A percentile compares a stretch with the other conserved stretches of the same genome.
phyloP scores from a whole-genome alignment of 1,140 invertebrate genomes.

The Lycorma delicatula region DNA sequence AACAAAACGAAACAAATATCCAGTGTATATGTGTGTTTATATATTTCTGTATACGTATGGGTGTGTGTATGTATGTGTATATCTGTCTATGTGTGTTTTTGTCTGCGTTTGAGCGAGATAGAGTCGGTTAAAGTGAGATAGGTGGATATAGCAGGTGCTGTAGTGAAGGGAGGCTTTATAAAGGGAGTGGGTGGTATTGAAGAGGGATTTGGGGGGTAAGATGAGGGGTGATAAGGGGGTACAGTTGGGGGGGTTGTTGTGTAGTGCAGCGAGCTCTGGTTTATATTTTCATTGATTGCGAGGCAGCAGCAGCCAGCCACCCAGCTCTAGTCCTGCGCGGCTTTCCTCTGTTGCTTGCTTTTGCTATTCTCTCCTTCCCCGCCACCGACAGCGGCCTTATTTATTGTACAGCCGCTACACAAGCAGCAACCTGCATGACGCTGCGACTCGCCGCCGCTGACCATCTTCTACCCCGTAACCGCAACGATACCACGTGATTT shows the following conservation, averaged over 20 bases:
- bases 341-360: conserved; percentile 17
- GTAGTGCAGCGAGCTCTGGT: conserved; percentile 20
- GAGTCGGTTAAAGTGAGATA: not conserved
- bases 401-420: conserved; percentile 27
- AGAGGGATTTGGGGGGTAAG: not conserved
- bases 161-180: not conserved
- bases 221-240: not conserved
- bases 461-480: no score
- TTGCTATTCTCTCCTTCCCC: conserved; percentile 3
- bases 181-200: not conserved
- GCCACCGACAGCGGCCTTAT: conserved; percentile 18
- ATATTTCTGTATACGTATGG: no score
- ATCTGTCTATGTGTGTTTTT: no score
- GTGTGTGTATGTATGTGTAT: no score
- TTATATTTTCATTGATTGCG: conserved; percentile 32
- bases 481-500: no score
- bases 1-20: no score
- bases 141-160: not conserved
- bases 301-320: conserved; percentile 5
- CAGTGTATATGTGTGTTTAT: no score
- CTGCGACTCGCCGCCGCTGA: no score
- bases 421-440: conserved; percentile 16
- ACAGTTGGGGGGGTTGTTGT: conserved; percentile 15
- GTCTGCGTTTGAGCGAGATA: conserved; percentile 6
- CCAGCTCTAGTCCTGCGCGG: conserved; percentile 13